Conservation (phyloP, 2,113 vertebrate genomes). For the Rattus norvegicus region DNA sequence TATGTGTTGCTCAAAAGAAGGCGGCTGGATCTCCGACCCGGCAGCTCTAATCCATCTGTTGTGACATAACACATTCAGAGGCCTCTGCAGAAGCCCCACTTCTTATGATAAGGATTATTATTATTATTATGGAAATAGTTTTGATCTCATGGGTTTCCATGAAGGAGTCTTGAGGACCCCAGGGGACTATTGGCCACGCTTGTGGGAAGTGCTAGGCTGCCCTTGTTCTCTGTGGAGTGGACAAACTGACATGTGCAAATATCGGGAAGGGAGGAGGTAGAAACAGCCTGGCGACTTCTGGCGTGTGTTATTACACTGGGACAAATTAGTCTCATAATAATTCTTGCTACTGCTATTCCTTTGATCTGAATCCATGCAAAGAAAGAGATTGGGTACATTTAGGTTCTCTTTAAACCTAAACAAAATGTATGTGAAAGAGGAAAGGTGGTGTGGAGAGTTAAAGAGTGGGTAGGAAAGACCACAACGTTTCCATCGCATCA, state of each 20-base stretch:
- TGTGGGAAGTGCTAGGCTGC: not conserved
- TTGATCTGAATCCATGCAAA: not conserved
- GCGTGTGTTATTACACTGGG: accelerated
- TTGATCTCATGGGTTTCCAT: constrained; percentile 44
- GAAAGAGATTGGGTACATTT: not conserved
- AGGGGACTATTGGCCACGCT: not conserved
- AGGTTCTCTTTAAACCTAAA: constrained; percentile 15
- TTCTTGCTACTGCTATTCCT: not conserved
- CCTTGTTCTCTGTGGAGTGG: not conserved
- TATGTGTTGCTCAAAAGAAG: constrained; percentile 63
- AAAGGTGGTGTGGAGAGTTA: not conserved
- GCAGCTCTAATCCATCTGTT: not conserved
- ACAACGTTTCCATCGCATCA: not conserved
- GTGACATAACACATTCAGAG: not conserved
- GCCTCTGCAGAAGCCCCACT: constrained; percentile 35
- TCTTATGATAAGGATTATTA: not conserved
- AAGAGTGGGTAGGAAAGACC: not conserved
- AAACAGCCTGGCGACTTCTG: not conserved
- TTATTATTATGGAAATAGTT: constrained; percentile 49
- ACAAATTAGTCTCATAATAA: not conserved
- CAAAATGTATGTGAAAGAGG: not conserved
- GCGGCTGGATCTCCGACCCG: constrained; percentile 23
- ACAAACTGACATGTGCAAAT: not conserved
- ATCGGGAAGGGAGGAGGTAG: not conserved
- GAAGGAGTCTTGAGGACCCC: not conserved